Base-by-base conservation (phyloP, 2,888 invertebrate species). In the Subacronicta megacephala region DNA sequence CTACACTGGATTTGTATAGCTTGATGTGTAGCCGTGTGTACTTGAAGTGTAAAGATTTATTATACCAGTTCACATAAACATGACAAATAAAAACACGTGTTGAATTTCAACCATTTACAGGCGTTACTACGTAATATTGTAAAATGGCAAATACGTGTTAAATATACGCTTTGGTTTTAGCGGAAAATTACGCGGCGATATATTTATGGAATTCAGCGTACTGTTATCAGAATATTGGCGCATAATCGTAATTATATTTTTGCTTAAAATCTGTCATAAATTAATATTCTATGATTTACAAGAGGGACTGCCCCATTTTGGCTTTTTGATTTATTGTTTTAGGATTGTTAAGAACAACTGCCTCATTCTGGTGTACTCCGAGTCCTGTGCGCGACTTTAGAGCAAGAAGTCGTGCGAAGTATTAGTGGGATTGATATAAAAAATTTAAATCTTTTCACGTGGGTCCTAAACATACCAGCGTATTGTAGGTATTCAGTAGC, bases 181-280 rank as follows among this genome's bases (percentile, higher is more conserved):
- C 26, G 49, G 65, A 62, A 68, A 67, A 49, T 66, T 62, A 46
- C 38, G 36, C 36, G 13, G 17, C n/a, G n/a, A 26, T 33, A 23
- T 40, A 45, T 53, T 65, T n/a, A n/a, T n/a, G n/a, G n/a, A n/a
- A n/a, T n/a, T 65, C 36, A 23, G 12, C 4, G 16, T 17, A 53
- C n/a, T 18, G 15, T 47, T 59, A 37, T 44, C 47, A 20, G 5
- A 7, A 10, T 23, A 38, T 42, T 58, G n/a, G n/a, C n/a, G n/a
- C n/a, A n/a, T 44, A n/a, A 41, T 40, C 7, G 5, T 29, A 9
- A 40, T 31, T 26, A 9, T 15, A 12, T 1, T 17, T 37, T 17
- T 18, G 29, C 29, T 7, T 37, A 18, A 17, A 37, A 7, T 12
- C 3, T 13, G 5, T 0, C 1, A 6, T 12, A 9, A 12, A n/a